Conservation (phyloP, 2,888 invertebrate species). For the Orthosia gracilis region DNA sequence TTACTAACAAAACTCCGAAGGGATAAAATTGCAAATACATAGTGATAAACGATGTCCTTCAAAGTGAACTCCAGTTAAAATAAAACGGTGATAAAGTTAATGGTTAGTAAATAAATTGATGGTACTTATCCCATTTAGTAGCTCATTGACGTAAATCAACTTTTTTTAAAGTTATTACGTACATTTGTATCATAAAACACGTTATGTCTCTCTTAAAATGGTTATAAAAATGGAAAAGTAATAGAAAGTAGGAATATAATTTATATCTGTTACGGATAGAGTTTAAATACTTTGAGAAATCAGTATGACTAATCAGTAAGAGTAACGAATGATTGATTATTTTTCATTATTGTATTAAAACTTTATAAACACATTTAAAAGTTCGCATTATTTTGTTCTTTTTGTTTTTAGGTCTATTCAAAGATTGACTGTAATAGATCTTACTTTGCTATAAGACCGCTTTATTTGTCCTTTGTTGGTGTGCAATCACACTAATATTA, state of each 20-base stretch:
- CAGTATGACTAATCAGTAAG: not conserved
- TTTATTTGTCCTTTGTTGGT: not conserved
- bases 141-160: conserved; percentile 35
- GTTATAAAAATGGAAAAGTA: not conserved
- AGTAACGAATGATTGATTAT: not conserved
- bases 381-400: not conserved
- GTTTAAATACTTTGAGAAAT: not conserved
- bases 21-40: not conserved
- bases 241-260: not conserved
- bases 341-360: no score
- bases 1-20: not conserved
- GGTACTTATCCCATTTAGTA: conserved; percentile 19
- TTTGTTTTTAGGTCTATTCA: not conserved
- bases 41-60: not conserved
- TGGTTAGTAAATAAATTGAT: conserved; percentile 15
- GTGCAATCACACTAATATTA: no score
- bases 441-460: not conserved
- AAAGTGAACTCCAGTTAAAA: conserved; percentile 13
- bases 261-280: not conserved
- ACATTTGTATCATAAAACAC: not conserved
- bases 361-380: no score
- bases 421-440: not conserved
- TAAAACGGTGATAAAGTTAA: conserved; percentile 4
- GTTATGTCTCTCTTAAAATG: not conserved
- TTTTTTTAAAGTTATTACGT: conserved; percentile 1